Evolutionary conservation across 2,888 invertebrate species (phyloP), one percentile per base, ranked within the genome.

Genomic region (Apamea sordens): DNA sequence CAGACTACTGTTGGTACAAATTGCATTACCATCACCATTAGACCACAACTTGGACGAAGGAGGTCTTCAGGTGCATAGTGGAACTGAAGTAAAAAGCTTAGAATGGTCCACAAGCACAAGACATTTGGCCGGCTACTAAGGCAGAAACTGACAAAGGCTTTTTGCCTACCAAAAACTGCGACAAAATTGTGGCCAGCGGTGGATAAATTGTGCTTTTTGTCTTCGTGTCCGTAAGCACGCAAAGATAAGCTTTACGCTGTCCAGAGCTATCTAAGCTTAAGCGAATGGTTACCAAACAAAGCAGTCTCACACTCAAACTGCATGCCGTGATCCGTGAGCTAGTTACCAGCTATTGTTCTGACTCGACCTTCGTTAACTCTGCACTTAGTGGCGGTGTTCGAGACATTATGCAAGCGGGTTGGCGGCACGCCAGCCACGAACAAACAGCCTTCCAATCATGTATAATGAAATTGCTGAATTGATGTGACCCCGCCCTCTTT

Each of bases 391-490:
- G 76, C 82, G 81, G 78, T 80, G 82, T 71, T 82, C 68, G 74
- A 77, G 75, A 77, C 84, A 89, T 89, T 89, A 89, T 89, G 89
- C 85, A 88, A 85, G 82, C 70, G 50, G 71, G 77, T 90, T 95
- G 95, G 95, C 94, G 61, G 32, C 32, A 36, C 74, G 93, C 95
- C 95, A 95, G 86, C 84, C 67, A 74, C 82, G 79, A 89, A 90
- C 94, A 94, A 94, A 94, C 94, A 95, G 87, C 88, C 88, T 89
- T 90, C 92, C 93, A 95, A 95, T 95, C 93, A 92, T 88, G 89
- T 88, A 90, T 94, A 94, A 95, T 95, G 93, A 92, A 95, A 94
- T 89, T 87, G 88, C 87, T 89, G 90, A 89, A 92, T 90, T 90
- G 90, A 89, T 92, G 86, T 68, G 73, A 74, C 83, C 73, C 77